Conservation (phyloP, 2,888 invertebrate species). For the Galerucella calmariensis region DNA sequence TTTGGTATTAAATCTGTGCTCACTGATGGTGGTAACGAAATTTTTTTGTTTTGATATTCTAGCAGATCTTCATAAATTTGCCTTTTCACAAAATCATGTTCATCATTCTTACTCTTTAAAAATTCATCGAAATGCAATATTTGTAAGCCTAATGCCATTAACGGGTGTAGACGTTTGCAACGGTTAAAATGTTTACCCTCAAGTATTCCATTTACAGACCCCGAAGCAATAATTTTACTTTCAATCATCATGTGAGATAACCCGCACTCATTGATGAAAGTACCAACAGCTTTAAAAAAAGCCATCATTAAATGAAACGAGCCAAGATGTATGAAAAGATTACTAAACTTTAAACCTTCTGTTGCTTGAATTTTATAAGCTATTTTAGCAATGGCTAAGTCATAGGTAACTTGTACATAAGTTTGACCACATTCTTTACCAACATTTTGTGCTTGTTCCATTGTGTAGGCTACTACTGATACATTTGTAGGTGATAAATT, state of each 20-base stretch:
- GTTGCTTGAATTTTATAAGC: conserved; percentile 50
- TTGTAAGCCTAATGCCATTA: conserved; percentile 45
- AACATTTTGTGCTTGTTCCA: conserved; percentile 47
- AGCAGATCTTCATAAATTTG: conserved; percentile 39
- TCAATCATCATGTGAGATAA: conserved; percentile 33
- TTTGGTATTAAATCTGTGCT: conserved; percentile 29
- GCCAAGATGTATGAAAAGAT: conserved; percentile 57
- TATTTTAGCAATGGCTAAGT: conserved; percentile 54
- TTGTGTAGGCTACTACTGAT: conserved; percentile 49
- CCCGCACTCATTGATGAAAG: conserved; percentile 36
- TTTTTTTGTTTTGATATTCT: conserved; percentile 32
- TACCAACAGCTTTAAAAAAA: conserved; percentile 47
- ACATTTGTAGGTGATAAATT: conserved; percentile 55
- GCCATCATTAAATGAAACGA: conserved; percentile 53
- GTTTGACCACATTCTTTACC: conserved; percentile 46
- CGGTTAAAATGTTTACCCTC: conserved; percentile 45
- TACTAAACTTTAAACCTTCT: conserved; percentile 51
- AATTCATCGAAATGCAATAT: no score
- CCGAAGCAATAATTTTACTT: no score
- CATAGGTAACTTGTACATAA: conserved; percentile 54
- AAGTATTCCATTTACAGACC: no score
- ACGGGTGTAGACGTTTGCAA: conserved; percentile 44
- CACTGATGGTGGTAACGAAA: conserved; percentile 23
- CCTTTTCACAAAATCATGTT: conserved; percentile 38
- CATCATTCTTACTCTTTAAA: conserved; percentile 25